Conservation (phyloP, 1,140 invertebrate genomes). For the Bombus pyrosoma region DNA sequence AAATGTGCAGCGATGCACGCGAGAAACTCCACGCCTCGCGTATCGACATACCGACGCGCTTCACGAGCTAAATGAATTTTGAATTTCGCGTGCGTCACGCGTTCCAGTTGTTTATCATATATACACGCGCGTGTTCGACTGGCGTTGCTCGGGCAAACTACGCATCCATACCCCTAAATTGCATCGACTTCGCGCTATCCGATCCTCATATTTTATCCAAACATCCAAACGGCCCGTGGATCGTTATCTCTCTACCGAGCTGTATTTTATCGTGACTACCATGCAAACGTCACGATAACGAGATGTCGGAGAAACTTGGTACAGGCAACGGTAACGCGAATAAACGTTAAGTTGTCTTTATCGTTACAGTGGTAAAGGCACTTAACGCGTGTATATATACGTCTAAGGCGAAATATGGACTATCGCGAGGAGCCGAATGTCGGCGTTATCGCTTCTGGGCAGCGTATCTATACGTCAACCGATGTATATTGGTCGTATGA, state of each 20-base stretch:
- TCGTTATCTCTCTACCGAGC: slow-evolving; percentile 25
- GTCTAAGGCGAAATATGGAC: too few species aligned
- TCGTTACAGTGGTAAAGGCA: too few species aligned
- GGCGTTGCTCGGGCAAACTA: not conserved
- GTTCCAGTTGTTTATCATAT: slow-evolving; percentile 50
- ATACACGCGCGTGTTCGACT: not conserved
- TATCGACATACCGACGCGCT: slow-evolving; percentile 44
- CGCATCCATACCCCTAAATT: not conserved
- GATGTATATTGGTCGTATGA: not conserved
- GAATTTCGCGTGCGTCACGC: slow-evolving; percentile 50
- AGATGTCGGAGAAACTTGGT: not conserved
- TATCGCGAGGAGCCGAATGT: too few species aligned
- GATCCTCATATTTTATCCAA: slow-evolving; percentile 14
- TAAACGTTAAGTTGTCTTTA: too few species aligned
- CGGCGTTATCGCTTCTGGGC: too few species aligned
- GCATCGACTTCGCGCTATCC: slow-evolving; percentile 37
- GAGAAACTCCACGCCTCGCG: slow-evolving; percentile 49
- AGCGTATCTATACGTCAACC: not conserved
- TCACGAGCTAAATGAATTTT: slow-evolving; percentile 57
- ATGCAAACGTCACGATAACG: not conserved
- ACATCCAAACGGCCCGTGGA: slow-evolving; percentile 28
- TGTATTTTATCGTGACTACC: not conserved
- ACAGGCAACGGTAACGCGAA: too few species aligned
- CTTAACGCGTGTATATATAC: too few species aligned
- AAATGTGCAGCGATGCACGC: slow-evolving; percentile 61